Percentiles rank a stretch among this genome's conserved stretches.
These are phyloP conservation scores for Promerops cafer DNA, from an alignment of 2,113 vertebrate species.

Conservation along the genomic window DNA sequence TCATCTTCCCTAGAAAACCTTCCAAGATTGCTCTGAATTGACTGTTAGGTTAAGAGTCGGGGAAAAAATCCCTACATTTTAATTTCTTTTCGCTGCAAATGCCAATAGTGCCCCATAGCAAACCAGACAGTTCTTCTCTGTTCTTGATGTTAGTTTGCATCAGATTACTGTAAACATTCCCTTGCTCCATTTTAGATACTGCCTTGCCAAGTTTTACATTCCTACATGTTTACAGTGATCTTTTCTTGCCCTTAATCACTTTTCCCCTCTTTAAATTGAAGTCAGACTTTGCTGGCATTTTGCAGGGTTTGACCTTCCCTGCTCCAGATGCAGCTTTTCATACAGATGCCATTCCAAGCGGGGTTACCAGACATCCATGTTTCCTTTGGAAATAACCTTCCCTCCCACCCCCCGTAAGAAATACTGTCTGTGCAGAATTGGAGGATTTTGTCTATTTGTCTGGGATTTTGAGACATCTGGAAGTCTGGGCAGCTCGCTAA, in stretches of 20 bases:
- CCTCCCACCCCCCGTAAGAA: neutral
- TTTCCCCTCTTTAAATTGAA: conserved; percentile 36
- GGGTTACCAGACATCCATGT: conserved; percentile 48
- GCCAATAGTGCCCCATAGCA: neutral
- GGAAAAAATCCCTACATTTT: neutral
- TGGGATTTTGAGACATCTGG: conserved; percentile 62
- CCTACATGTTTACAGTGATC: conserved; percentile 48
- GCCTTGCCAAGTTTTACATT: conserved; percentile 55
- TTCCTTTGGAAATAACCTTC: conserved; percentile 50
- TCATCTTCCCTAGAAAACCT: neutral
- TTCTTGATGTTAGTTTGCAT: conserved; percentile 17
- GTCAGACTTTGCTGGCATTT: conserved; percentile 47
- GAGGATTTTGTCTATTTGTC: conserved; percentile 45
- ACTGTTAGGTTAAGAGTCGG: neutral
- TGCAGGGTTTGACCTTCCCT: conserved; percentile 2
- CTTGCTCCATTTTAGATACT: conserved; percentile 19
- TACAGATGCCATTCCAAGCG: neutral
- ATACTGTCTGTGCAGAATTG: conserved; percentile 17
- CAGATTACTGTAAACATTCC: conserved; percentile 46
- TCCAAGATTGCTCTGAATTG: neutral
- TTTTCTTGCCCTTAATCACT: conserved; percentile 44
- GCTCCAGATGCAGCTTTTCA: conserved; percentile 33
- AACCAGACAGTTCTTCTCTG: conserved; percentile 7
- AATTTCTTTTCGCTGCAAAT: neutral
- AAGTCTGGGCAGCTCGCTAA: conserved; percentile 47